Base-by-base conservation (phyloP, 92 coral and sea anemone genomes). In the Siderastrea radians region DNA sequence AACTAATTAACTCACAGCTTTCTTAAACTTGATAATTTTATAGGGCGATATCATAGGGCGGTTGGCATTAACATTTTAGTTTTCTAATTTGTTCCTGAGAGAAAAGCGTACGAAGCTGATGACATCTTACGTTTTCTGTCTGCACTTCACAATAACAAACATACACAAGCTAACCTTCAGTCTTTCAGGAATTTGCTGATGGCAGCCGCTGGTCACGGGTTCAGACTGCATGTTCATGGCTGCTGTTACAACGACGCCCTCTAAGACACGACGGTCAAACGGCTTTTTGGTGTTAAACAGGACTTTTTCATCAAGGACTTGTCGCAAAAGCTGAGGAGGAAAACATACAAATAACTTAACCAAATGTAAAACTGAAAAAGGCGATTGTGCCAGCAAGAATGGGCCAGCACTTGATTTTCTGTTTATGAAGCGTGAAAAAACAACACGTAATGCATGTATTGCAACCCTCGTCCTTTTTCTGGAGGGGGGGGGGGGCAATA, bases 181-280 rank as follows among this genome's bases (percentile, higher is more conserved):
- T 85, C 99, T 90, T 77, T 94, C 96, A 1, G 99, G 96, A 79
- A 98, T 94, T 46, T 89, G 82, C 14, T 94, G 89, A n/a, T 77
- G 85, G 68, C 53, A 72, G 38, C 95, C 96, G 68, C 90, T 92
- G 45, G 98, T 84, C 10, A 91, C 87, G 9, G 86, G 83, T 46
- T 92, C 85, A 7, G 91, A 75, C 78, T 79, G 91, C 74, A 95
- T 82, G 72, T 92, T 88, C 99, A 96, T 95, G 50, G 99, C 98
- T 10, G 98, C 87, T 0, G 97, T 91, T 49, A 98, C 95, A 17
- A 92, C 94, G 50, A 96, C 94, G 0, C 97, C 98, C 91, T 98
- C 98, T 7, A 98, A 91, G 54, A 92, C 89, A 26, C 99, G 99
- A 71, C 99, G 97, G 65, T 98, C 99, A 91, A 98, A 98, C 3